These are phyloP conservation scores for Holacanthus passer DNA, from an alignment of 2,113 vertebrate genomes.

Conservation along the genomic window DNA sequence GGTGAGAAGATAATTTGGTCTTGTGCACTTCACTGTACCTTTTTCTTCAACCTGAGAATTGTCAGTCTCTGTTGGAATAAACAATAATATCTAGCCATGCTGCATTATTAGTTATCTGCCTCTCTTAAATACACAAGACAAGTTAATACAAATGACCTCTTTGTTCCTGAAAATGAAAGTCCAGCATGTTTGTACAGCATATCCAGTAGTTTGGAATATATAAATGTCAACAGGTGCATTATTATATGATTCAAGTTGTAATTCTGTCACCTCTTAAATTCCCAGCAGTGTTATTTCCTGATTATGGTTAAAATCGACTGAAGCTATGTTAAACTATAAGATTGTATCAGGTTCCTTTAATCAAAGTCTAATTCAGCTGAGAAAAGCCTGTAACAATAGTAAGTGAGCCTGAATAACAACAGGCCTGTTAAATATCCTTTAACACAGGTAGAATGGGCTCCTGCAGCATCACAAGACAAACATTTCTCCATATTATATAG, in stretches of 20 bases:
- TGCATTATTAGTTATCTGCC: neutral
- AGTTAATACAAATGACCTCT: neutral
- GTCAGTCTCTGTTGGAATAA: too few species aligned
- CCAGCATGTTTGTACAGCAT: neutral
- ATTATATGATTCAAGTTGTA: neutral
- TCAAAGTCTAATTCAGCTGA: slow-evolving; percentile 27
- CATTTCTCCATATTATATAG: neutral
- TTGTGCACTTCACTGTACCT: too few species aligned
- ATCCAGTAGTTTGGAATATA: neutral
- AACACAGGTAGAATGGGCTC: slow-evolving; percentile 1
- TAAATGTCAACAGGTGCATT: neutral
- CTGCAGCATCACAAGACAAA: slow-evolving; percentile 5
- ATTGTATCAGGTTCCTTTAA: slow-evolving; percentile 1
- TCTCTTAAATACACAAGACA: neutral
- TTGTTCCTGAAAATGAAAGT: neutral
- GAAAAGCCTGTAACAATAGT: slow-evolving; percentile 6
- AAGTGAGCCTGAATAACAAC: slow-evolving; percentile 18
- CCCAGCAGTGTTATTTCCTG: neutral
- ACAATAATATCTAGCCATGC: neutral
- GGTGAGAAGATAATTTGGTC: too few species aligned
- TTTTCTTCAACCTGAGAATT: neutral
- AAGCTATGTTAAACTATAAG: neutral
- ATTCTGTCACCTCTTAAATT: neutral
- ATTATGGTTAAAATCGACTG: neutral
- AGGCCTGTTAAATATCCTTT: slow-evolving; percentile 20